Percentiles rank a stretch among this genome's conserved stretches.
These are phyloP conservation scores for Phylloscopus trochilus DNA, from an alignment of 2,113 vertebrate genomes.

Conservation along the genomic window DNA sequence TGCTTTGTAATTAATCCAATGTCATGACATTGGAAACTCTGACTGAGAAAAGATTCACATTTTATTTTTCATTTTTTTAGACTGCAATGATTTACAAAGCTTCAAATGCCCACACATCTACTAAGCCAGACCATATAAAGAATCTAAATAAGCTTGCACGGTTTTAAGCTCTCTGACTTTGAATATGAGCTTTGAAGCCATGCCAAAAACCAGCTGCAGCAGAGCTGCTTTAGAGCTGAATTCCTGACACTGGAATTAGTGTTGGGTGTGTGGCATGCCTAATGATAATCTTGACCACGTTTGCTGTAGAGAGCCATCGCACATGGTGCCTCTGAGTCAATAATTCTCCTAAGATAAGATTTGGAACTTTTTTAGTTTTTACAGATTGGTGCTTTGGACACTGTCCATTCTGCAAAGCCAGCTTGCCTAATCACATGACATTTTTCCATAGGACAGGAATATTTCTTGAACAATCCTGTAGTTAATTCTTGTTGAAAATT, in stretches of 20 bases:
- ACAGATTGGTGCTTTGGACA: constrained; percentile 58
- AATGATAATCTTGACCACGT: constrained; percentile 58
- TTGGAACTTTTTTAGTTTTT: constrained; percentile 60
- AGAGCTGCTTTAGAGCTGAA: constrained; percentile 62
- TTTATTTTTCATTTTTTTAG: constrained; percentile 29
- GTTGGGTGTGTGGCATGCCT: constrained; percentile 39
- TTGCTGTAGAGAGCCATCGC: constrained; percentile 38
- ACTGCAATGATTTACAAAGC: constrained; percentile 54
- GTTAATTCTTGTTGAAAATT: background rate
- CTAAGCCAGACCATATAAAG: constrained; percentile 65
- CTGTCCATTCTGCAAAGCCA: constrained; percentile 53
- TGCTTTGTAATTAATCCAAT: constrained; percentile 52
- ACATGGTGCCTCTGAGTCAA: constrained; percentile 69
- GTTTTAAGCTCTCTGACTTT: constrained; percentile 71
- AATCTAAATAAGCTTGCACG: constrained; percentile 60
- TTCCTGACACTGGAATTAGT: constrained; percentile 68
- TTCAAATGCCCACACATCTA: constrained; percentile 63
- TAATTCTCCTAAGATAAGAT: constrained; percentile 70
- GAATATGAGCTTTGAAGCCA: constrained; percentile 71
- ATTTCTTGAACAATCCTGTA: background rate
- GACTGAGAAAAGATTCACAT: constrained; percentile 31
- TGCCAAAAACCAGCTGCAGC: constrained; percentile 61
- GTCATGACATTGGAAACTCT: constrained; percentile 49
- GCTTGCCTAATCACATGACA: constrained; percentile 16
- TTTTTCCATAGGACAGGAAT: constrained; percentile 31